Evolutionary conservation across 1,140 invertebrate species (phyloP).

Genomic region (Caerostris darwini): DNA sequence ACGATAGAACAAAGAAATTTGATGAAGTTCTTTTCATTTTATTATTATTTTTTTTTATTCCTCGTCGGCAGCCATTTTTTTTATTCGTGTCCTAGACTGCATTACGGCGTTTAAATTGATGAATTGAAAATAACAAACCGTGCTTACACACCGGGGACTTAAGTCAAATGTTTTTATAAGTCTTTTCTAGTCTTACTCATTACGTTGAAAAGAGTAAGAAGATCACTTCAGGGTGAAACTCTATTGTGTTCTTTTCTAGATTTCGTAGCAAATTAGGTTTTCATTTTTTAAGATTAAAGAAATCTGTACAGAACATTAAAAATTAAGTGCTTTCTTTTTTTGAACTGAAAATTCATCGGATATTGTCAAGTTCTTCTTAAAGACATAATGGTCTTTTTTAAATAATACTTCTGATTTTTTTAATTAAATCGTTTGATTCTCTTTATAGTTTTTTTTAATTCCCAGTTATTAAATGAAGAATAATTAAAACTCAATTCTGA

Average conservation of each 20-base stretch:
- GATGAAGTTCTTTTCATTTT: background rate
- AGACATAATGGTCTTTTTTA: background rate
- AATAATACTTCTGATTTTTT: background rate
- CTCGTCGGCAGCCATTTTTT: background rate
- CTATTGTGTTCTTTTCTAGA: background rate
- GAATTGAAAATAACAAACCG: conserved; percentile 42
- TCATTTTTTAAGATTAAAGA: conserved; percentile 2
- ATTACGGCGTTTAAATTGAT: conserved; percentile 30
- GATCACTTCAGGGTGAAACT: background rate
- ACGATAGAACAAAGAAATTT: conserved; percentile 52
- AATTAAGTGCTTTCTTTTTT: conserved; percentile 19
- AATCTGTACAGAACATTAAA: background rate
- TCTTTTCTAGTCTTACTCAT: background rate
- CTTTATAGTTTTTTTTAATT: background rate
- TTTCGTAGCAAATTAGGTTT: background rate
- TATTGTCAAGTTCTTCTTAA: background rate
- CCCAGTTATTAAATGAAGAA: background rate
- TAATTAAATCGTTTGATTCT: background rate
- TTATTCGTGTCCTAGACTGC: background rate
- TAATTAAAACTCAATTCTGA: background rate
- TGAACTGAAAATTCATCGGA: no score
- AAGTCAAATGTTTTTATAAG: background rate
- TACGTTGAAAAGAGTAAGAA: background rate
- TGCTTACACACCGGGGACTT: background rate
- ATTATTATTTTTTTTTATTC: background rate